Conservation (phyloP, 2,797 vertebrate species). For the Takifugu rubripes region DNA sequence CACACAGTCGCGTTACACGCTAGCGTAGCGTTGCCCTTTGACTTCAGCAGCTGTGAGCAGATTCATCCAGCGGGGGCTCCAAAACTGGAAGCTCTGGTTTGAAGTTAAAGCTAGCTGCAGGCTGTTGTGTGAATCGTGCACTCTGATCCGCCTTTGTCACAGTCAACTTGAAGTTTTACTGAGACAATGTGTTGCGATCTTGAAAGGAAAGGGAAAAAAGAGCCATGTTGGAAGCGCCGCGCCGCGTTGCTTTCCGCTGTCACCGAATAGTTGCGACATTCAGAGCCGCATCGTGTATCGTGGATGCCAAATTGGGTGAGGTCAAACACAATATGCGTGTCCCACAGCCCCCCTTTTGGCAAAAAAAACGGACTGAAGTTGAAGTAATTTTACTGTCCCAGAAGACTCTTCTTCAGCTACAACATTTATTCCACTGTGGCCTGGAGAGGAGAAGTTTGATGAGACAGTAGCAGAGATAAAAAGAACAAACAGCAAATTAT, state of each 20-base stretch:
- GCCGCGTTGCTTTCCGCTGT: conserved; percentile 42
- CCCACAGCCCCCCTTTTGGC: conserved; percentile 42
- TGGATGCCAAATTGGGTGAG: conserved; percentile 52
- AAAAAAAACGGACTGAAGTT: conserved; percentile 39
- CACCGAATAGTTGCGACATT: conserved; percentile 68
- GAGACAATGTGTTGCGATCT: conserved; percentile 17
- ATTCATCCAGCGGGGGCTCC: conserved; percentile 13
- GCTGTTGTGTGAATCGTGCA: conserved; percentile 20
- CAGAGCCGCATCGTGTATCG: conserved; percentile 25
- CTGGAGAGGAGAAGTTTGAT: background rate
- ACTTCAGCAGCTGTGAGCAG: background rate
- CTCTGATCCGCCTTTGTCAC: conserved; percentile 24
- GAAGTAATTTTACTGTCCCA: conserved; percentile 55
- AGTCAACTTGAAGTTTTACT: conserved; percentile 22
- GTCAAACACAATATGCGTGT: conserved; percentile 28
- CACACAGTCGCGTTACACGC: conserved; percentile 25
- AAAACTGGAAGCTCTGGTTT: no score
- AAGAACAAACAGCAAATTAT: conserved; percentile 15
- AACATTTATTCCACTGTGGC: conserved; percentile 29
- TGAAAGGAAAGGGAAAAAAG: conserved; percentile 20
- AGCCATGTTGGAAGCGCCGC: conserved; percentile 18
- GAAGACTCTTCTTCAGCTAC: conserved; percentile 28
- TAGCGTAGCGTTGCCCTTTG: background rate
- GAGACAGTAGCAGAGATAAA: background rate
- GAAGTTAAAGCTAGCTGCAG: conserved; percentile 24